Conservation (phyloP, 1,140 invertebrate genomes). For the Nephila pilipes region DNA sequence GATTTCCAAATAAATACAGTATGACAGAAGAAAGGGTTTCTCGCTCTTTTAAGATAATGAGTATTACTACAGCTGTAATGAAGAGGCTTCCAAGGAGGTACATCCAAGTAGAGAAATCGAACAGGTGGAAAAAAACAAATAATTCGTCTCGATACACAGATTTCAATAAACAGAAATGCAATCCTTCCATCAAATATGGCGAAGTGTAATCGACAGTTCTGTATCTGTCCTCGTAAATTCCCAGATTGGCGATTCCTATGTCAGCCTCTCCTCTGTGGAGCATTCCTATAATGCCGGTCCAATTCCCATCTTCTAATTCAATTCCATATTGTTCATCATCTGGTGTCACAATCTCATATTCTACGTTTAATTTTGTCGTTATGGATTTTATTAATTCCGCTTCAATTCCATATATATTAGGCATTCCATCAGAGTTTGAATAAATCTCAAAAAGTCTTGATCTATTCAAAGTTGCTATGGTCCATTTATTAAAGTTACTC, state of each 20-base stretch:
- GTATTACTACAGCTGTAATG: not conserved
- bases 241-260: not conserved
- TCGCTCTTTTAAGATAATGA: not conserved
- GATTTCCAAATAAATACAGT: not conserved
- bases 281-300: conserved; percentile 18
- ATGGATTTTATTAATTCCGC: not conserved
- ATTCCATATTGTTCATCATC: not conserved
- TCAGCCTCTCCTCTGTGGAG: too few relatives aligned
- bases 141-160: not conserved
- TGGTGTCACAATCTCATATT: not conserved
- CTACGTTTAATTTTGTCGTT: not conserved
- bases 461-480: too few relatives aligned
- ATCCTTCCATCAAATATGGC: not conserved
- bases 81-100: not conserved
- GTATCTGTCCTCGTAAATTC: not conserved
- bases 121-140: not conserved
- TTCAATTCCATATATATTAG: too few relatives aligned
- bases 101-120: not conserved
- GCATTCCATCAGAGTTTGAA: too few relatives aligned
- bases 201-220: not conserved
- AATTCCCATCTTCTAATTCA: not conserved
- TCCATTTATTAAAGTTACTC: too few relatives aligned
- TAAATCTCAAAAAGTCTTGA: too few relatives aligned
- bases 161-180: not conserved
- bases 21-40: not conserved